phyloP scores from a whole-genome alignment of 2,113 vertebrate genomes.

The Chloebia gouldiae region DNA sequence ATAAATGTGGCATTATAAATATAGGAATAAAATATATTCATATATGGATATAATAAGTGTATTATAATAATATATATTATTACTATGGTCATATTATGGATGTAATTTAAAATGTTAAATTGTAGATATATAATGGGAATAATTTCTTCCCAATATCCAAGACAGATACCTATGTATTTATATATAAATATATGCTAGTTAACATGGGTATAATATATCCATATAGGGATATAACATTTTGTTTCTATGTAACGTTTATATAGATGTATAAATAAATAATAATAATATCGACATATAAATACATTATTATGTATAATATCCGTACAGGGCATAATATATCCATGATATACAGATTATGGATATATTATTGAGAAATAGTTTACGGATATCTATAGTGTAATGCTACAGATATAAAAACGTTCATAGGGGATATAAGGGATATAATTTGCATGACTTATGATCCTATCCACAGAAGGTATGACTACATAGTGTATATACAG shows the following conservation, averaged over 20 bases:
- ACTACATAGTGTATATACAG: no score
- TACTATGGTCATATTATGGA: no score
- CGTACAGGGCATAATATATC: no score
- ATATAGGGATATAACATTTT: not conserved
- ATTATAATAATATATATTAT: not conserved
- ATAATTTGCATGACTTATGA: not conserved
- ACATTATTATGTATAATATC: no score
- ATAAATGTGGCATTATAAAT: not conserved
- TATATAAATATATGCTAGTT: not conserved
- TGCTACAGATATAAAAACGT: not conserved
- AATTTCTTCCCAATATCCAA: not conserved
- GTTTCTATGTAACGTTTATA: not conserved
- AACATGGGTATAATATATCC: not conserved
- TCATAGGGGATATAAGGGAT: not conserved
- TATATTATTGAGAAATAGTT: fast-evolving
- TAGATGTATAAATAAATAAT: not conserved
- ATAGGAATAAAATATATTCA: not conserved
- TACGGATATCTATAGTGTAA: not conserved
- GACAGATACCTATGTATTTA: not conserved
- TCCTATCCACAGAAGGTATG: not conserved
- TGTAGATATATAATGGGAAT: not conserved
- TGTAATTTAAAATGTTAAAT: not conserved
- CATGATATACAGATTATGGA: not conserved
- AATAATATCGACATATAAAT: no score
- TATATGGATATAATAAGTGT: not conserved